These are phyloP conservation scores for Stenolophus ochropezus DNA, from an alignment of 2,888 invertebrate species.

Conservation along the genomic window DNA sequence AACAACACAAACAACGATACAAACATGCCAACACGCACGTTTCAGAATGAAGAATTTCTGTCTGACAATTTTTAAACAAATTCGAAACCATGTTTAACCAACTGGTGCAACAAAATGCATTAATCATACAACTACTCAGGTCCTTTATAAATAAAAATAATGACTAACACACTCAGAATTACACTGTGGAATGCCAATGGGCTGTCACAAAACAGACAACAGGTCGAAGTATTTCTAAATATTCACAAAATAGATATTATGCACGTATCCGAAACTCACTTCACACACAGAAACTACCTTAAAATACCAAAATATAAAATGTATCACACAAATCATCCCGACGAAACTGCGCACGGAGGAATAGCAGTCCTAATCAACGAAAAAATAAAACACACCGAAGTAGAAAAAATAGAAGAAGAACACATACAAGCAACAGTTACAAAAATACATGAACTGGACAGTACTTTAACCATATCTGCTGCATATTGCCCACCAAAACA, in stretches of 20 bases:
- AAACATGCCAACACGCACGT: background rate
- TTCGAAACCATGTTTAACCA: too few relatives aligned
- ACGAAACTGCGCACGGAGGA: conserved; percentile 28
- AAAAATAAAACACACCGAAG: conserved; percentile 49
- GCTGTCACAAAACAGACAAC: conserved; percentile 17
- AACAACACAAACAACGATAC: background rate
- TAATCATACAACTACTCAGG: conserved; percentile 42
- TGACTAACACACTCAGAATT: conserved; percentile 24
- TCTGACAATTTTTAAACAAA: too few relatives aligned
- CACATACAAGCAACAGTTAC: conserved; percentile 29
- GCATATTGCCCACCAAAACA: background rate
- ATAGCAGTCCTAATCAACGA: conserved; percentile 53
- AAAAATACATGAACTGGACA: background rate
- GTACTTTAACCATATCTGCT: background rate
- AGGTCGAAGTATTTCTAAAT: conserved; percentile 12
- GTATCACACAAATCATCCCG: conserved; percentile 54
- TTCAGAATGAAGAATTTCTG: background rate
- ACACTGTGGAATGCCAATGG: conserved; percentile 52
- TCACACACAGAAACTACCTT: too few relatives aligned
- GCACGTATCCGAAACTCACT: background rate
- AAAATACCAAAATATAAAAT: conserved; percentile 53
- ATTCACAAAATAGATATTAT: background rate
- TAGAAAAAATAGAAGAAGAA: conserved; percentile 47
- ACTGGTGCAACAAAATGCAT: background rate
- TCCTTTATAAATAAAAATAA: conserved; percentile 22